phyloP scores from a whole-genome alignment of 2,888 invertebrate genomes.

The Harpagoxenus sublaevis region DNA sequence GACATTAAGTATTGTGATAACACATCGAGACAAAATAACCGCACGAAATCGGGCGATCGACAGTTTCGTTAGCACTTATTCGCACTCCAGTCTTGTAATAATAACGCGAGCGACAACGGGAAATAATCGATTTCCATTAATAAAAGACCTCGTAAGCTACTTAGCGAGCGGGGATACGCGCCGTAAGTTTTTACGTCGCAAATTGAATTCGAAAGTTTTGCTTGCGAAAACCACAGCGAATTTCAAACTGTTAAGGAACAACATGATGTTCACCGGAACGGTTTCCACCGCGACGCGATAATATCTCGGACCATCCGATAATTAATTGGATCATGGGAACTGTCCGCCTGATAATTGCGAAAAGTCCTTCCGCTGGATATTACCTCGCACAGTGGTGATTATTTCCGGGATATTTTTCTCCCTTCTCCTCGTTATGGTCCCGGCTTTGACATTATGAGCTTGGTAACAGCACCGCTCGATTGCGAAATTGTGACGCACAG shows the following conservation, averaged over 20 bases:
- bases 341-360: constrained; percentile 35
- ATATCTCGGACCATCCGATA: constrained; percentile 35
- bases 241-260: constrained; percentile 49
- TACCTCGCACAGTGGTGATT: constrained; percentile 33
- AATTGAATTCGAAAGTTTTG: constrained; percentile 54
- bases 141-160: constrained; percentile 47
- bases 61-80: constrained; percentile 36
- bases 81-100: constrained; percentile 10
- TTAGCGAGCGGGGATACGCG: not conserved
- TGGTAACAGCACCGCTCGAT: not conserved
- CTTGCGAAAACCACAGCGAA: constrained; percentile 7
- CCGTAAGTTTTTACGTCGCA: constrained; percentile 45
- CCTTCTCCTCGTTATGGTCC: not conserved
- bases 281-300: not conserved
- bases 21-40: constrained; percentile 10
- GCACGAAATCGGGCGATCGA: constrained; percentile 3
- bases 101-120: constrained; percentile 31
- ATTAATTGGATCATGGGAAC: constrained; percentile 49
- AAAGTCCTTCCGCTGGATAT: constrained; percentile 40
- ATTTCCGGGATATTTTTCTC: constrained; percentile 36
- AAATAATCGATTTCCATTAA: constrained; percentile 64
- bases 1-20: constrained; percentile 1
- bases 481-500: not conserved
- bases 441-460: constrained; percentile 9
- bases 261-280: constrained; percentile 47